Conservation (phyloP, 2,797 vertebrate genomes). For the Enteromius fasciolatus region DNA sequence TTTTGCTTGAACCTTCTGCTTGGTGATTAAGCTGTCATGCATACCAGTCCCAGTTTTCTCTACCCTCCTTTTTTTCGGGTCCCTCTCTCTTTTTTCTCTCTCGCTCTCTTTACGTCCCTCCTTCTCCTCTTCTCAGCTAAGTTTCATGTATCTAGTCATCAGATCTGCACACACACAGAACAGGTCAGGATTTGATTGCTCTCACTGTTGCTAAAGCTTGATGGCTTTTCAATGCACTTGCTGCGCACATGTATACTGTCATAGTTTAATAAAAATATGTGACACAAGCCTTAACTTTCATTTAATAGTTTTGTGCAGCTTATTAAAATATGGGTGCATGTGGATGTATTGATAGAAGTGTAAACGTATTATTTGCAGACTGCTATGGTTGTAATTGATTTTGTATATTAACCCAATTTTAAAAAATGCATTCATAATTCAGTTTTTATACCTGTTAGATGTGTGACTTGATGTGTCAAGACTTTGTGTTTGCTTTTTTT, state of each 20-base stretch:
- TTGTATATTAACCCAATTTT: neutral
- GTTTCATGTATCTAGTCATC: conserved; percentile 73
- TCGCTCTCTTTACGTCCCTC: conserved; percentile 50
- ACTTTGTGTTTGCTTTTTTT: neutral
- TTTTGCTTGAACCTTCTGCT: neutral
- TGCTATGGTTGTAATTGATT: neutral
- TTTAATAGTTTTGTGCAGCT: neutral
- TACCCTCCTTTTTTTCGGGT: conserved; percentile 25
- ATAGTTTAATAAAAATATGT: conserved; percentile 41
- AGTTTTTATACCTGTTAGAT: neutral
- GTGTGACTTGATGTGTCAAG: neutral
- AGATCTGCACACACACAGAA: conserved; percentile 73
- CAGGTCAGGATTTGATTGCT: conserved; percentile 77
- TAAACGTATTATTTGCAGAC: neutral
- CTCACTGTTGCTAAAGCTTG: conserved; percentile 62
- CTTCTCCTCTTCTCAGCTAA: conserved; percentile 64
- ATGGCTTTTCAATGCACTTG: conserved; percentile 47
- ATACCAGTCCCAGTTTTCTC: neutral
- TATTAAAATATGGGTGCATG: neutral
- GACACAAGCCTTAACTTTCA: conserved; percentile 18
- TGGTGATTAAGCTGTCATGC: neutral
- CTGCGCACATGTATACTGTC: conserved; percentile 48
- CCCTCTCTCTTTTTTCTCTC: conserved; percentile 40
- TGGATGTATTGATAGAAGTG: neutral
- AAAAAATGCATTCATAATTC: neutral